Conservation (phyloP, 2,888 invertebrate genomes). For the Pachliopta kotzebuea region DNA sequence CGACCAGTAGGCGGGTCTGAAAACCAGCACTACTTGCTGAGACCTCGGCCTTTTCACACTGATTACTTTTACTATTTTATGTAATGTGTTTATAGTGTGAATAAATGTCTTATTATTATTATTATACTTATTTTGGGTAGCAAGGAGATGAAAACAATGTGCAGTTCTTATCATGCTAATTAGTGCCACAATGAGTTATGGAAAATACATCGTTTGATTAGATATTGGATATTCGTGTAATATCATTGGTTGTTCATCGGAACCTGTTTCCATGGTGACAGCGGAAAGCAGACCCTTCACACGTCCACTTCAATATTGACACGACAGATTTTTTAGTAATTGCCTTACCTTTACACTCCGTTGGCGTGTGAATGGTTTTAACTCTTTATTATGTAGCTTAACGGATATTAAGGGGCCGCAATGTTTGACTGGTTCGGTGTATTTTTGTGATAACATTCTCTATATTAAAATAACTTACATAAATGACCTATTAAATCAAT, state of each 20-base stretch:
- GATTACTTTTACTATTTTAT: too few relatives aligned
- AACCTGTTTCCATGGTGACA: constrained; percentile 30
- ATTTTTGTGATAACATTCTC: constrained; percentile 11
- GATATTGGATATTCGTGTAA: not conserved
- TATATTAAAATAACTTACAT: too few relatives aligned
- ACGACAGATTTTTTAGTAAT: constrained; percentile 59
- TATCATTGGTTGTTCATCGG: constrained; percentile 8
- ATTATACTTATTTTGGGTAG: too few relatives aligned
- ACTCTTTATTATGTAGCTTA: constrained; percentile 30
- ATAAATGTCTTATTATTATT: too few relatives aligned
- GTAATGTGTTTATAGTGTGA: too few relatives aligned
- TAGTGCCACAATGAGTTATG: not conserved
- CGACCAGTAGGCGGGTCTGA: too few relatives aligned
- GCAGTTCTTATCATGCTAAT: too few relatives aligned
- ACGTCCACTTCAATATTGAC: constrained; percentile 56
- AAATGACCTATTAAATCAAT: not conserved
- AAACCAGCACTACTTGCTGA: too few relatives aligned
- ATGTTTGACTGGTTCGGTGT: constrained; percentile 8
- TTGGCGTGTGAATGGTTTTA: constrained; percentile 38
- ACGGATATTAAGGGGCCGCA: constrained; percentile 20
- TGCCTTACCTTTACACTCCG: constrained; percentile 45
- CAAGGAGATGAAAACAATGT: too few relatives aligned
- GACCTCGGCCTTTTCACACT: too few relatives aligned
- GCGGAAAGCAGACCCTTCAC: constrained; percentile 47
- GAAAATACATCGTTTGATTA: not conserved